Percentiles rank a stretch among this genome's conserved stretches.
Conservation (phyloP, 2,113 vertebrate genomes). For the Scartelaos histophorus region DNA sequence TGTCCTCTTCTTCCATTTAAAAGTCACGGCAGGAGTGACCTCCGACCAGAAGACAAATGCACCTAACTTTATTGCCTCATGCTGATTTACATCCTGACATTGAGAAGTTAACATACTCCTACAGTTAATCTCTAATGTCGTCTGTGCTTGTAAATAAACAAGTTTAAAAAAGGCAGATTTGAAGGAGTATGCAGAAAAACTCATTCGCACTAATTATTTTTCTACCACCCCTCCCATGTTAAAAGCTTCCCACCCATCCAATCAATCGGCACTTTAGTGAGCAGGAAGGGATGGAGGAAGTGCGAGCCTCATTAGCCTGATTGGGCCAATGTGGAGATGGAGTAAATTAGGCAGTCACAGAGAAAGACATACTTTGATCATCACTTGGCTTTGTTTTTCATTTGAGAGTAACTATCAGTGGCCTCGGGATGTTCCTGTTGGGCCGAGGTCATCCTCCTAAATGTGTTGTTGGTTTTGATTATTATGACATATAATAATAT, state of each 20-base stretch:
- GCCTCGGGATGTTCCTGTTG: constrained; percentile 12
- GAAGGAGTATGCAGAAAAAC: constrained; percentile 75
- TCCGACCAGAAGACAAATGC: constrained; percentile 46
- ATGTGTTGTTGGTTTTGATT: background rate
- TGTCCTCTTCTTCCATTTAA: constrained; percentile 32
- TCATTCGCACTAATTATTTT: constrained; percentile 76
- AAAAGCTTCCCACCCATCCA: constrained; percentile 73
- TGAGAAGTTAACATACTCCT: constrained; percentile 70
- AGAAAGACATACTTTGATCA: constrained; percentile 67
- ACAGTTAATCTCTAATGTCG: constrained; percentile 74
- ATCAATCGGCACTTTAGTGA: constrained; percentile 72
- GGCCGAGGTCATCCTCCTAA: background rate
- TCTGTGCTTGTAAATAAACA: constrained; percentile 70
- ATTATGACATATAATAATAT: too few relatives aligned
- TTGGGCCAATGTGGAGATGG: constrained; percentile 69
- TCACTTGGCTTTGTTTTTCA: constrained; percentile 55
- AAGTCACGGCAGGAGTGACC: constrained; percentile 45
- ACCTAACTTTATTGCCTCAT: constrained; percentile 50
- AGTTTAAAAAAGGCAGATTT: constrained; percentile 53
- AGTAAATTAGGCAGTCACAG: constrained; percentile 58
- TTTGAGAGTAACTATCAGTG: constrained; percentile 12
- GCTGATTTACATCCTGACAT: constrained; percentile 71
- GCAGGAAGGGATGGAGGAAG: constrained; percentile 68
- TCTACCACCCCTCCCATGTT: constrained; percentile 73
- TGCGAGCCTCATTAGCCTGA: constrained; percentile 76